phyloP scores from a whole-genome alignment of 2,113 vertebrate genomes.

The Notarius lentiginosus region DNA sequence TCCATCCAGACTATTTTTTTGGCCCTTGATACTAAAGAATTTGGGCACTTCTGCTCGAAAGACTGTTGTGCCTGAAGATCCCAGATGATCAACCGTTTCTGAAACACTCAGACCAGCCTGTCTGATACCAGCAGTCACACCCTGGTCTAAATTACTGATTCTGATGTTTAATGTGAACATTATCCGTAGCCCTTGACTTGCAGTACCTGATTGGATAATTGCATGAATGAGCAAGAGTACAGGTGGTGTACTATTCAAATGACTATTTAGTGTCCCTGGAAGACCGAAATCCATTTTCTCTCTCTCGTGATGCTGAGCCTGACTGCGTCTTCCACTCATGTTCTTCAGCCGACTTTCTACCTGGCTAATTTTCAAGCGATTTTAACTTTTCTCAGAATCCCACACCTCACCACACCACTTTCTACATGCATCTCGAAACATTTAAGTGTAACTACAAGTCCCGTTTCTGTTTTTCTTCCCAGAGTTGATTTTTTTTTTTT shows the following conservation, averaged over 20 bases:
- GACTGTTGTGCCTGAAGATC: background rate
- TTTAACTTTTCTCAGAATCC: conserved; percentile 9
- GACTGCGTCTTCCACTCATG: background rate
- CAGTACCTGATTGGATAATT: background rate
- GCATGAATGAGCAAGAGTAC: too few relatives aligned
- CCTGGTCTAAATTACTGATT: background rate
- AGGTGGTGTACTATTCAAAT: background rate
- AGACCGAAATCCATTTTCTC: background rate
- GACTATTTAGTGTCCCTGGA: background rate
- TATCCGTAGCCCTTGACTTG: background rate
- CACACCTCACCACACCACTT: conserved; percentile 14
- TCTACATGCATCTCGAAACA: conserved; percentile 24
- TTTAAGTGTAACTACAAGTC: conserved; percentile 33
- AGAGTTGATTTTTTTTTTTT: conserved; percentile 28
- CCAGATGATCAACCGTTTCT: background rate
- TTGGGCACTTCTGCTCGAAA: background rate
- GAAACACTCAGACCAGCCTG: background rate
- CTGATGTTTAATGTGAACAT: background rate
- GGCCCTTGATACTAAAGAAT: too few relatives aligned
- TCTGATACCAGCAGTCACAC: background rate
- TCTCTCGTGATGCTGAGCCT: background rate
- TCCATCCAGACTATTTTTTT: too few relatives aligned
- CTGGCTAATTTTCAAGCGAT: background rate
- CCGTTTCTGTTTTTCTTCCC: conserved; percentile 34
- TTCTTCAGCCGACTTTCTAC: background rate